phyloP scores from a whole-genome alignment of 2,888 invertebrate genomes.

The Syrphus vitripennis region DNA sequence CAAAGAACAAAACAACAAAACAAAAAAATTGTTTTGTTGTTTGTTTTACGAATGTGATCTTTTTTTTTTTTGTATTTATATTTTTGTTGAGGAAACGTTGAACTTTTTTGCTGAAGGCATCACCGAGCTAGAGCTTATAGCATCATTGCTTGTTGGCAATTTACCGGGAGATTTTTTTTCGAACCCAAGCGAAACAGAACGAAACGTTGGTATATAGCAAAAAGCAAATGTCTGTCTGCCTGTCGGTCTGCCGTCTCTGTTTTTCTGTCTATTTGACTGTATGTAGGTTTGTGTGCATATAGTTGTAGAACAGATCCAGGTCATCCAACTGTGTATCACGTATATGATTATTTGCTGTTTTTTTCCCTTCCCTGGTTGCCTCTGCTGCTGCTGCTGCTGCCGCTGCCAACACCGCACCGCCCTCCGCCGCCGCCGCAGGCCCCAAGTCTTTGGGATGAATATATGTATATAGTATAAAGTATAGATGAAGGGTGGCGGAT shows the following conservation, averaged over 20 bases:
- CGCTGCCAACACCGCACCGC: too few relatives aligned
- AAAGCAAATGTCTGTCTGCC: neutral
- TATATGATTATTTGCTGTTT: conserved; percentile 52
- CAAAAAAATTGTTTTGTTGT: conserved; percentile 11
- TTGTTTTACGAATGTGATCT: conserved; percentile 30
- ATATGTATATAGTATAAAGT: neutral
- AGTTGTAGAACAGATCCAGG: conserved; percentile 49
- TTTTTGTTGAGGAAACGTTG: conserved; percentile 32
- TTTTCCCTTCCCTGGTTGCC: neutral
- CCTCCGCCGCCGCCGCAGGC: neutral
- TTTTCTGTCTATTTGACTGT: neutral
- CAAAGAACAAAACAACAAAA: neutral
- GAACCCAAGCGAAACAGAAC: conserved; percentile 33
- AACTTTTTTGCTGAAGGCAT: conserved; percentile 46
- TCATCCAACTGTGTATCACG: conserved; percentile 57
- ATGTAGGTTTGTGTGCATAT: neutral
- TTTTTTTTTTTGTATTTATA: conserved; percentile 27
- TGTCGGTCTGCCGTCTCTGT: neutral
- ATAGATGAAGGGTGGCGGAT: neutral
- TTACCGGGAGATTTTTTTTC: conserved; percentile 49
- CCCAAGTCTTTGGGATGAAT: neutral
- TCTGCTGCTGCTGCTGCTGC: too few relatives aligned
- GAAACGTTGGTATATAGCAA: neutral
- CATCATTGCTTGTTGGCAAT: conserved; percentile 64
- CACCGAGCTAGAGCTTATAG: conserved; percentile 44